Conservation (phyloP, 2,888 invertebrate species). For the Aricia artaxerxes region DNA sequence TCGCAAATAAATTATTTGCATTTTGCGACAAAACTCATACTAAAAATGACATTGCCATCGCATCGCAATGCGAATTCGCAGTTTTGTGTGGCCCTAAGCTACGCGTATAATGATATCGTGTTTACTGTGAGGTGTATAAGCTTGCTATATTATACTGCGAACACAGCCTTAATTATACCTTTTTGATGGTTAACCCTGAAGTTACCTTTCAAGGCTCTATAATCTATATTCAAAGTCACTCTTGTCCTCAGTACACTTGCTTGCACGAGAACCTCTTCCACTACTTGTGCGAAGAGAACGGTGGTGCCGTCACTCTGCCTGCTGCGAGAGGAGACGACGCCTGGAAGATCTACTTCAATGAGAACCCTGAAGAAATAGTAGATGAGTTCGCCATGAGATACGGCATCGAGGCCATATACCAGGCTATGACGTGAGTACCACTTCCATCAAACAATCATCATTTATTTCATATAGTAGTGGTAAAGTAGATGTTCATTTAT, state of each 20-base stretch:
- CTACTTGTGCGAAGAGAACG: conserved; percentile 96
- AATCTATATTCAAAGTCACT: not conserved
- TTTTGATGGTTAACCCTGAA: too few relatives aligned
- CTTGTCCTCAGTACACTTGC: conserved; percentile 89
- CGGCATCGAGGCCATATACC: conserved; percentile 99
- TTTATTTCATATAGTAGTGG: conserved; percentile 42
- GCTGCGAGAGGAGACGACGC: conserved; percentile 98
- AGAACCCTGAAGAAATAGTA: conserved; percentile 98
- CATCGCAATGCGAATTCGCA: too few relatives aligned
- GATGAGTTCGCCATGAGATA: conserved; percentile 99
- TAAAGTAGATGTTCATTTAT: too few relatives aligned
- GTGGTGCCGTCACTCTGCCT: conserved; percentile 94
- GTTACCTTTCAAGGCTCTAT: too few relatives aligned
- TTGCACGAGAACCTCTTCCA: conserved; percentile 99
- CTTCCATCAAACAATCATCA: not conserved
- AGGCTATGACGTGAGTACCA: conserved; percentile 95
- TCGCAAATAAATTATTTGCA: too few relatives aligned
- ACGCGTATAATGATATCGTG: too few relatives aligned
- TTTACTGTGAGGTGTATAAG: too few relatives aligned
- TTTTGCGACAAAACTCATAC: too few relatives aligned
- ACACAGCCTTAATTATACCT: too few relatives aligned
- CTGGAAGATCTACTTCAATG: conserved; percentile 99
- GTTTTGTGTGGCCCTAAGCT: too few relatives aligned
- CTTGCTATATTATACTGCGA: too few relatives aligned
- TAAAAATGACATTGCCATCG: too few relatives aligned